Conservation (phyloP, 2,888 invertebrate genomes). For the Agonopterix subpropinquella region DNA sequence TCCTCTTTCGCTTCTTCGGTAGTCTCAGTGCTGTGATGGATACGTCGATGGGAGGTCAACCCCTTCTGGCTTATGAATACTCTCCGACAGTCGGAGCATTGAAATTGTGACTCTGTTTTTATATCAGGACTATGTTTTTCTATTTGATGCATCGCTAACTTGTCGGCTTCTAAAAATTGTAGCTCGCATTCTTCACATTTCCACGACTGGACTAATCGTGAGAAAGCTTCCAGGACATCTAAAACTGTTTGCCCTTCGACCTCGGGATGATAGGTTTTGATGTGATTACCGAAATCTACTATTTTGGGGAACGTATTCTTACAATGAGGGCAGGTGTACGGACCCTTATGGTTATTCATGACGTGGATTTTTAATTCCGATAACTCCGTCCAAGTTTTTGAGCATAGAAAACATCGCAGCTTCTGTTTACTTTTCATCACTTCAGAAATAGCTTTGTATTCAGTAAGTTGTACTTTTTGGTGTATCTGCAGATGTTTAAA, state of each 20-base stretch:
- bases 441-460: conserved; percentile 64
- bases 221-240: conserved; percentile 60
- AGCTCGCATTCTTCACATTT: conserved; percentile 64
- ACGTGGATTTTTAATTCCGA: conserved; percentile 58
- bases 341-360: conserved; percentile 58
- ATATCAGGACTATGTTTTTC: conserved; percentile 54
- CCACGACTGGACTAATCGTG: conserved; percentile 61
- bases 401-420: conserved; percentile 57
- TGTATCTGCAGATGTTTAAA: conserved; percentile 62
- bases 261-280: conserved; percentile 53
- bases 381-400: conserved; percentile 44
- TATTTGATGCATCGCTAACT: conserved; percentile 56
- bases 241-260: conserved; percentile 56
- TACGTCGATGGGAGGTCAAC: conserved; percentile 51
- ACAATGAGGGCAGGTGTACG: conserved; percentile 53
- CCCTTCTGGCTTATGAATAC: conserved; percentile 60
- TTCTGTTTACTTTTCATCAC: conserved; percentile 57
- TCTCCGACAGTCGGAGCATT: conserved; percentile 57
- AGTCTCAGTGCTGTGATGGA: conserved; percentile 48
- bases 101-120: conserved; percentile 49
- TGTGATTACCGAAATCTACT: conserved; percentile 57
- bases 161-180: conserved; percentile 62
- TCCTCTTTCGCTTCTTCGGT: conserved; percentile 36
- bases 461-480: conserved; percentile 63
- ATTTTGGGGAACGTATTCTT: conserved; percentile 51